Conservation (phyloP, 2,888 invertebrate genomes). For the Thumatha senex region DNA sequence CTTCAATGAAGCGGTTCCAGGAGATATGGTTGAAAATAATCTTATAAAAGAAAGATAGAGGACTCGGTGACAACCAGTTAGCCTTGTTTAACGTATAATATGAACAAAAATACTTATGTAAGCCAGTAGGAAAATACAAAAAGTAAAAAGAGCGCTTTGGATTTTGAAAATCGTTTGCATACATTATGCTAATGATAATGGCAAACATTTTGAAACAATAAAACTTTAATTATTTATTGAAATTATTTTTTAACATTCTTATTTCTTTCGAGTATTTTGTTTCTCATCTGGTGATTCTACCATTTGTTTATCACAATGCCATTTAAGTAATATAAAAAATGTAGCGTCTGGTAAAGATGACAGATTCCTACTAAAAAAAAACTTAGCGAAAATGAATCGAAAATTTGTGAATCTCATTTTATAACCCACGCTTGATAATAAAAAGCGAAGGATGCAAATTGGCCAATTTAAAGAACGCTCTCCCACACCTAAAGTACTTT, state of each 20-base stretch:
- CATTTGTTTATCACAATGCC: no score
- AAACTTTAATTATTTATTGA: no score
- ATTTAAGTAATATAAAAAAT: no score
- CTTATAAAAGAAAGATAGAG: conserved; percentile 53
- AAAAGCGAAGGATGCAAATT: conserved; percentile 47
- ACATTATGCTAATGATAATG: no score
- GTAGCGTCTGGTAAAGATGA: background rate
- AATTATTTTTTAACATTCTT: no score
- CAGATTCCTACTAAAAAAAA: background rate
- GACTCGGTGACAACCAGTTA: conserved; percentile 52
- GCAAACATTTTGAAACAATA: no score
- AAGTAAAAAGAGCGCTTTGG: no score
- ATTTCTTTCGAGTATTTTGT: no score
- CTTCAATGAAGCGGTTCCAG: conserved; percentile 61
- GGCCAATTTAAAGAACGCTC: conserved; percentile 44
- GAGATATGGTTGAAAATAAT: conserved; percentile 61
- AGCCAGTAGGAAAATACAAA: no score
- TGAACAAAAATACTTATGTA: no score
- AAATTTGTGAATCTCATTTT: conserved; percentile 14
- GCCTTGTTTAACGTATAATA: conserved; percentile 21
- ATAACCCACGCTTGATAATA: conserved; percentile 18
- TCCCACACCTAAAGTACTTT: conserved; percentile 62
- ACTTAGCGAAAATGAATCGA: conserved; percentile 3
- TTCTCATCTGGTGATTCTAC: no score
- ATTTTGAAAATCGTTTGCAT: no score